Evolutionary conservation across 2,113 vertebrate species (phyloP), one percentile per base, ranked within the genome.

Genomic region (Leiothrix lutea): DNA sequence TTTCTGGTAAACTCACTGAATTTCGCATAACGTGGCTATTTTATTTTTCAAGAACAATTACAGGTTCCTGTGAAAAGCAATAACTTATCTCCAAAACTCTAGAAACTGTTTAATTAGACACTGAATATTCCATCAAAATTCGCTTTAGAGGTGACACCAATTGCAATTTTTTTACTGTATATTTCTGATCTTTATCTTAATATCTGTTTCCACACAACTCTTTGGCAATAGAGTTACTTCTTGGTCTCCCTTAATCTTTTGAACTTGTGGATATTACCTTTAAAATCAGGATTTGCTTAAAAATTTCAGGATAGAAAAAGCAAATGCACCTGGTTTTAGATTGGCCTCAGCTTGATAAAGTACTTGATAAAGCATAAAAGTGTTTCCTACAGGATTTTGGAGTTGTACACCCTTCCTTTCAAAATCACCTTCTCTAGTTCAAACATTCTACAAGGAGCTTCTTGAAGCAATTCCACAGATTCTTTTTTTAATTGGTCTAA

Each of bases 111-210:
- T 23, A 28, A 57, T 47, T 61, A 40, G 31, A 80, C 64, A 53
- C 9, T 47, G 8, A 71, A 44, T 17, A 20, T 13, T 45, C 22
- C 21, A 48, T 23, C 22, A 54, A 40, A 72, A 72, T 18, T 40
- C 28, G 22, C 22, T 38, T 29, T 28, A 38, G 4, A 29, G 5
- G 19, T 51, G 8, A 60, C 7, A 51, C 3, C 4, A 31, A 31
- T 1, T 42, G 3, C 4, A 9, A 21, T 22, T 7, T 28, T 45
- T 80, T 26, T 5, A 6, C 24, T 5, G 3, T 19, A 3, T 29
- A 24, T 69, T 58, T 62, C 48, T 92, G 23, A 75, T 9, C 5
- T n/a, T 51, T 11, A 53, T 51, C 21, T 44, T 25, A 53, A 6
- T 44, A 48, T 5, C 6, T 56, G 38, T 75, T 75, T 71, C 31